phyloP scores from a whole-genome alignment of 2,113 vertebrate species.

The Lasiurus cinereus region DNA sequence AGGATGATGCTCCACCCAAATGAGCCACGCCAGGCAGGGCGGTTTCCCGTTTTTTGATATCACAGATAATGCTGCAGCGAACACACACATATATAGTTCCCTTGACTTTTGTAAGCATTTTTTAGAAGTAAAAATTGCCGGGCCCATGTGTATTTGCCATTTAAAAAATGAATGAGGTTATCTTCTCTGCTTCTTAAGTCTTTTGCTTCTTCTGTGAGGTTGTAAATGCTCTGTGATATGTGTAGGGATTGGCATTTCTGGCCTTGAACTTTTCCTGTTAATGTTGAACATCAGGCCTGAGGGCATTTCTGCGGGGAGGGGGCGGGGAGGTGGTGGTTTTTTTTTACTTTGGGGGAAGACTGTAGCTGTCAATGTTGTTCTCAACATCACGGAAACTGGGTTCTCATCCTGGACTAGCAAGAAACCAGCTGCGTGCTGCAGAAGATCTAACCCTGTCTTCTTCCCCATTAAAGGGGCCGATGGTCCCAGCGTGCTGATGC shows the following conservation, averaged over 20 bases:
- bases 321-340: no score
- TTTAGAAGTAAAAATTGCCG: conserved; percentile 23
- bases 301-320: neutral
- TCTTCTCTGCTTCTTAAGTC: neutral
- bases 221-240: neutral
- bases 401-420: neutral
- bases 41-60: conserved; percentile 13
- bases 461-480: neutral
- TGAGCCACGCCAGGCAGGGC: no score
- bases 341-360: neutral
- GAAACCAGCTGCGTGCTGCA: neutral
- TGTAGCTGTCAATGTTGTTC: neutral
- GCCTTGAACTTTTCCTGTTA: neutral
- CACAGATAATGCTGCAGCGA: neutral
- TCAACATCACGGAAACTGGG: neutral
- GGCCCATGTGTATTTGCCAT: neutral
- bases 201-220: neutral
- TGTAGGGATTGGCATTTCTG: neutral
- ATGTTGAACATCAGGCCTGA: neutral
- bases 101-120: neutral
- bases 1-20: no score
- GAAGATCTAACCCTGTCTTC: neutral
- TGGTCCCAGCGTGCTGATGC: no score
- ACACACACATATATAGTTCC: no score
- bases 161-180: neutral